Conservation (phyloP, 2,888 invertebrate species). For the Tinea semifulvella region DNA sequence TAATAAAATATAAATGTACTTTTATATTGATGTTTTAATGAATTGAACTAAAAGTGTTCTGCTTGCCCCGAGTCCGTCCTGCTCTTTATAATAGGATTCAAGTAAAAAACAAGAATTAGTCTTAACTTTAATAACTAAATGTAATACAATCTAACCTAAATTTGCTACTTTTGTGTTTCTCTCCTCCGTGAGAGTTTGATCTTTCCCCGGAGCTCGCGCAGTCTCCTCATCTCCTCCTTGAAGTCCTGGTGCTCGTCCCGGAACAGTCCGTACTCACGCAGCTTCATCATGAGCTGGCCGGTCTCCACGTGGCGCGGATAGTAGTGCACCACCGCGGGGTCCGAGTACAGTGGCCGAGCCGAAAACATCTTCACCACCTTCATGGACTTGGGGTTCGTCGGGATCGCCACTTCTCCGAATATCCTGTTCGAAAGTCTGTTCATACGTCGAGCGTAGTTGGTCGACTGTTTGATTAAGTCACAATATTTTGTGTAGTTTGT, state of each 20-base stretch:
- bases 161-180: background rate
- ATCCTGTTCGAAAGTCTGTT: slow-evolving; percentile 85
- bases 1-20: too few relatives aligned
- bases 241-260: slow-evolving; percentile 92
- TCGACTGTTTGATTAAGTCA: slow-evolving; percentile 72
- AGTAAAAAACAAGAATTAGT: too few relatives aligned
- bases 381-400: slow-evolving; percentile 79
- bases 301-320: slow-evolving; percentile 88
- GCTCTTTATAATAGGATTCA: too few relatives aligned
- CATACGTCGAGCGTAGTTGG: slow-evolving; percentile 88
- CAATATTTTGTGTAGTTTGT: slow-evolving; percentile 77
- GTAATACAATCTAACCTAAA: too few relatives aligned
- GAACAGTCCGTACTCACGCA: slow-evolving; percentile 81
- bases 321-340: slow-evolving; percentile 78
- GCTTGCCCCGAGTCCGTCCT: too few relatives aligned
- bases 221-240: slow-evolving; percentile 83
- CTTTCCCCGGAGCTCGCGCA: slow-evolving; percentile 82
- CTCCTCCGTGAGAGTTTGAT: slow-evolving; percentile 58
- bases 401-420: slow-evolving; percentile 86
- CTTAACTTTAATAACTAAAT: too few relatives aligned
- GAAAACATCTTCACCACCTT: slow-evolving; percentile 82
- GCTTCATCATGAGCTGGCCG: slow-evolving; percentile 72
- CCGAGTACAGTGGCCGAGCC: slow-evolving; percentile 76
- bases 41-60: too few relatives aligned
- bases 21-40: too few relatives aligned